A percentile compares a stretch with the other conserved stretches of the same genome.
These are phyloP conservation scores for Periophthalmodon schlosseri DNA, from an alignment of 2,113 vertebrate species.

Conservation along the genomic window DNA sequence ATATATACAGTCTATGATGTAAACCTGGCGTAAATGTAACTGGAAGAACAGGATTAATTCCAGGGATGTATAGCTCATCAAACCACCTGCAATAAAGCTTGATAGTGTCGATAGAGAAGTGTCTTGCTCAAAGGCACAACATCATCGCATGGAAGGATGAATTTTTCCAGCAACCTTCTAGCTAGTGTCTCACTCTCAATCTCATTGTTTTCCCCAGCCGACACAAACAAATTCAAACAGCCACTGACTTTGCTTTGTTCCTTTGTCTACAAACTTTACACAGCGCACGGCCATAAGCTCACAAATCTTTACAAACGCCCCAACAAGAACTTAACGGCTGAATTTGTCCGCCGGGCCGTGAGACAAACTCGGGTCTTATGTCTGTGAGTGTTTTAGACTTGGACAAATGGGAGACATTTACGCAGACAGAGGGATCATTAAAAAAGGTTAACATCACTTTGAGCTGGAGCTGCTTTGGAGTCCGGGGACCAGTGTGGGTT, in stretches of 20 bases:
- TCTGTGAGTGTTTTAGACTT: slow-evolving; percentile 36
- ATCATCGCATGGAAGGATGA: too few species aligned
- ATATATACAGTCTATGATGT: too few species aligned
- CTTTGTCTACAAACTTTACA: background rate
- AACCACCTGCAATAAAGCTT: too few species aligned
- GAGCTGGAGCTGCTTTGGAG: slow-evolving; percentile 71
- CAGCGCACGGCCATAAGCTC: background rate
- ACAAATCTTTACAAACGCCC: background rate
- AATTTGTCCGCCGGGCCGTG: slow-evolving; percentile 34
- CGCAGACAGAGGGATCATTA: slow-evolving; percentile 75
- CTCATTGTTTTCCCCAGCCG: too few species aligned
- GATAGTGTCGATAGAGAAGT: too few species aligned
- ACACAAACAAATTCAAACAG: background rate
- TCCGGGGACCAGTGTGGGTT: slow-evolving; percentile 65
- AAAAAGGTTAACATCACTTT: slow-evolving; percentile 78
- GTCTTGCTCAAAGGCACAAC: too few species aligned
- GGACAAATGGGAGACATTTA: slow-evolving; percentile 51
- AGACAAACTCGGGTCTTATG: slow-evolving; percentile 28
- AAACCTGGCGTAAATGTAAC: too few species aligned
- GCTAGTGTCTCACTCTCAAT: too few species aligned
- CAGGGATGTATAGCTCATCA: too few species aligned
- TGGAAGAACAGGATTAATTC: too few species aligned
- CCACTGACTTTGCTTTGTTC: background rate
- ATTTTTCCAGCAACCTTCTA: too few species aligned
- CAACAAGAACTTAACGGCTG: slow-evolving; percentile 22